These are phyloP conservation scores for Pachypsylla venusta DNA, from an alignment of 1,140 invertebrate genomes.

Conservation along the genomic window DNA sequence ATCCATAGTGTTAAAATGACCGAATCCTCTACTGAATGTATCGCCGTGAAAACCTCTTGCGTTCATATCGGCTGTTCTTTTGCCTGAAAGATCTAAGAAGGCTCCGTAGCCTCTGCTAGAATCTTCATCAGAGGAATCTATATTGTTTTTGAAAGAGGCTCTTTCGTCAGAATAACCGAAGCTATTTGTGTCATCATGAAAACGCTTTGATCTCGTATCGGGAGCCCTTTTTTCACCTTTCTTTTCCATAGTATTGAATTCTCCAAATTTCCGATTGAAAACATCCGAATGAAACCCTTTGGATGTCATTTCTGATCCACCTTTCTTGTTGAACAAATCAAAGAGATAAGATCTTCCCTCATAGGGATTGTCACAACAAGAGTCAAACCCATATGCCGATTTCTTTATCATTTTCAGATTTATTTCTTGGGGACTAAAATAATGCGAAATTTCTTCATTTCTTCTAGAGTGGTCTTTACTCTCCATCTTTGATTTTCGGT, in stretches of 20 bases:
- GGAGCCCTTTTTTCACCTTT: background rate
- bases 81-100: background rate
- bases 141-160: too few relatives aligned
- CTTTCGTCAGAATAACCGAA: too few relatives aligned
- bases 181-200: too few relatives aligned
- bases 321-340: background rate
- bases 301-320: conserved; percentile 14
- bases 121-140: background rate
- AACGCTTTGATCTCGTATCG: too few relatives aligned
- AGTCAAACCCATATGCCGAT: too few relatives aligned
- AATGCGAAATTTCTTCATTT: too few relatives aligned
- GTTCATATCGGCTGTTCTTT: conserved; percentile 4
- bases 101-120: background rate
- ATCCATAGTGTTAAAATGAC: conserved; percentile 31
- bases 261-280: conserved; percentile 15
- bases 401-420: too few relatives aligned
- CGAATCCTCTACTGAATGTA: conserved; percentile 13
- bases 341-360: background rate
- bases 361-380: background rate
- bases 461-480: too few relatives aligned
- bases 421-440: too few relatives aligned
- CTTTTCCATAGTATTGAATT: conserved; percentile 14
- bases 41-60: conserved; percentile 17
- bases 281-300: conserved; percentile 16
- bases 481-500: too few relatives aligned